Conservation (phyloP, 2,888 invertebrate species). For the Acanthacorydalis orientalis region DNA sequence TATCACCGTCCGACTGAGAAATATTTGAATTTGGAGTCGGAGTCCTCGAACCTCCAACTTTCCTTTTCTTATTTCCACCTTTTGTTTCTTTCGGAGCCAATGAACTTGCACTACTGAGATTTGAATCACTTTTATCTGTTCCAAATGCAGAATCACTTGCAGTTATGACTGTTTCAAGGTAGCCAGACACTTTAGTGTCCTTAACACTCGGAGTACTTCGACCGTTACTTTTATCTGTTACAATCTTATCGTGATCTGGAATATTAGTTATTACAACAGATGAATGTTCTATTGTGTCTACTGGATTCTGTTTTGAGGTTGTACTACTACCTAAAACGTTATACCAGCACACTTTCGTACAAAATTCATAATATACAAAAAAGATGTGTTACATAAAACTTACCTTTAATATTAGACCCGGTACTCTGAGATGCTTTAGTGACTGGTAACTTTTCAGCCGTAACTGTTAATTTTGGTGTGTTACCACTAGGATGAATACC, state of each 20-base stretch:
- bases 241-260: too few relatives aligned
- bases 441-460: neutral
- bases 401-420: too few relatives aligned
- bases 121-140: slow-evolving; percentile 8
- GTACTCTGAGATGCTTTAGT: too few relatives aligned
- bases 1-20: slow-evolving; percentile 3
- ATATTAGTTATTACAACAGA: slow-evolving; percentile 2
- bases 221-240: slow-evolving; percentile 3
- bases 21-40: slow-evolving; percentile 23
- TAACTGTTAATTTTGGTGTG: neutral
- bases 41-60: slow-evolving; percentile 24
- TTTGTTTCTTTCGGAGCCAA: slow-evolving; percentile 16
- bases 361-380: too few relatives aligned
- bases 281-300: slow-evolving; percentile 4
- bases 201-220: slow-evolving; percentile 6
- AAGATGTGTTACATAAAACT: too few relatives aligned
- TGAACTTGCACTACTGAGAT: slow-evolving; percentile 7
- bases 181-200: slow-evolving; percentile 4
- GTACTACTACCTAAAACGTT: too few relatives aligned
- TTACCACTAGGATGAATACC: slow-evolving; percentile 16
- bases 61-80: slow-evolving; percentile 21
- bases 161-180: slow-evolving; percentile 4
- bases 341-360: too few relatives aligned
- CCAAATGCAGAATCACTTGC: slow-evolving; percentile 10
- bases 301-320: neutral